Percentiles rank a stretch among this genome's conserved stretches.
Conservation (phyloP, 2,113 vertebrate genomes). For the Catharus minimus region DNA sequence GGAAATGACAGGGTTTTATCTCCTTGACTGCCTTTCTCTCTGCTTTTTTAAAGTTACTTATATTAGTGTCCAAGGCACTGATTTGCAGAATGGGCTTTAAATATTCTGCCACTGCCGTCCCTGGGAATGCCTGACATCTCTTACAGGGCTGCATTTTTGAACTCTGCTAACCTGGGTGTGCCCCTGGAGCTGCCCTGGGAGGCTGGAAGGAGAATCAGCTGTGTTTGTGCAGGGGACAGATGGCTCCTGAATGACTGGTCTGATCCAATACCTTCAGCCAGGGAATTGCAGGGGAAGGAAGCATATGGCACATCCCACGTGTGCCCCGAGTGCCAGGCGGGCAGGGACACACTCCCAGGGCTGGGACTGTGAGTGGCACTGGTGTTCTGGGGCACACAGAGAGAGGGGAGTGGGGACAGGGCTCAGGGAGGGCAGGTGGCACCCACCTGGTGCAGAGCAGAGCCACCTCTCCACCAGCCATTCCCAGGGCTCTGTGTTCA, state of each 20-base stretch:
- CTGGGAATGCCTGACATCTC: background rate
- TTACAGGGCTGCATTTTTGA: background rate
- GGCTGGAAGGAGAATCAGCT: background rate
- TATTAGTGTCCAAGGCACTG: slow-evolving; percentile 36
- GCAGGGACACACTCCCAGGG: background rate
- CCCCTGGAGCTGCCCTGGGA: background rate
- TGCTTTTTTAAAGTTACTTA: slow-evolving; percentile 26
- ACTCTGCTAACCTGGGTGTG: background rate
- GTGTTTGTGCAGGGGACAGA: slow-evolving; percentile 14
- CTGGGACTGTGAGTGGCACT: rapidly evolving
- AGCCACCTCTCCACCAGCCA: background rate
- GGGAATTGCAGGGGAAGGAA: background rate
- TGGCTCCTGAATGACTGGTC: background rate
- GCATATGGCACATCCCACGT: background rate
- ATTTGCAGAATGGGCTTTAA: slow-evolving; percentile 37
- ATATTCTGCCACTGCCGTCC: background rate
- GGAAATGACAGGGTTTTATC: slow-evolving; percentile 60
- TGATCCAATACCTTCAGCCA: slow-evolving; percentile 33
- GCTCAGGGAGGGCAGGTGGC: rapidly evolving
- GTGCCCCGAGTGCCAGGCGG: rapidly evolving
- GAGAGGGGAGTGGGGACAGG: background rate
- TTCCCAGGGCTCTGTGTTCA: rapidly evolving
- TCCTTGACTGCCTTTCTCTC: slow-evolving; percentile 18
- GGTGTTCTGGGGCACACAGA: background rate
- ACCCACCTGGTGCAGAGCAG: background rate